These are phyloP conservation scores for Staurois parvus DNA, from an alignment of 2,797 vertebrate genomes.

Conservation along the genomic window DNA sequence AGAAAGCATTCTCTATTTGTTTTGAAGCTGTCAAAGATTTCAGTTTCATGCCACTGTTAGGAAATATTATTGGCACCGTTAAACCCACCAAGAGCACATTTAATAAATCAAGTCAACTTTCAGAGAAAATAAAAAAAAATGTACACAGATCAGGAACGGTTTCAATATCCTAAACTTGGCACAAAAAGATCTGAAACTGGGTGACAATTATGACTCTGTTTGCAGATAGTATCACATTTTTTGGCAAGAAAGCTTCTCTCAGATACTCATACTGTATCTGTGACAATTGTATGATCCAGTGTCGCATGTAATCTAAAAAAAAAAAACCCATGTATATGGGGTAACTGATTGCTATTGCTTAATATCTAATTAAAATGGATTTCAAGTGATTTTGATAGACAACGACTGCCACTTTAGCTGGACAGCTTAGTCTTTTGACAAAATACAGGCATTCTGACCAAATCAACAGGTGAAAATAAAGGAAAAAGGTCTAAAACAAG, in stretches of 20 bases:
- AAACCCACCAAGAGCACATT: conserved; percentile 8
- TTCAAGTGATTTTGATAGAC: no score
- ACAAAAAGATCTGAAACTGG: not conserved
- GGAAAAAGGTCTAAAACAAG: no score
- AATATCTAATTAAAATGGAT: no score
- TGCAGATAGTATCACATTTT: not conserved
- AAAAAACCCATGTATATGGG: not conserved
- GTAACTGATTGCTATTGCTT: no score
- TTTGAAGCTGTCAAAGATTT: conserved; percentile 33
- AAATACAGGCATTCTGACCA: no score
- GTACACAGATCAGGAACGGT: not conserved
- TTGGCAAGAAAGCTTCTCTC: not conserved
- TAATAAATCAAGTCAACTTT: conserved; percentile 15
- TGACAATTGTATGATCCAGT: not conserved
- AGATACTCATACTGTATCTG: not conserved
- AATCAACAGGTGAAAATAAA: no score
- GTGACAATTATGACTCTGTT: not conserved
- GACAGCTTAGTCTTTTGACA: no score
- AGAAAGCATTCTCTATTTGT: conserved; percentile 48
- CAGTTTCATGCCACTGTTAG: conserved; percentile 28
- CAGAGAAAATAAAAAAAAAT: not conserved
- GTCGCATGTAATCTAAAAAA: not conserved
- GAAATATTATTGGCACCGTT: conserved; percentile 6
- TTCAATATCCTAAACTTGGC: not conserved
- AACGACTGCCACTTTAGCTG: no score